Percentiles rank a stretch among this genome's conserved stretches.
phyloP scores from a whole-genome alignment of 2,113 vertebrate species.

The Neomonachus schauinslandi region DNA sequence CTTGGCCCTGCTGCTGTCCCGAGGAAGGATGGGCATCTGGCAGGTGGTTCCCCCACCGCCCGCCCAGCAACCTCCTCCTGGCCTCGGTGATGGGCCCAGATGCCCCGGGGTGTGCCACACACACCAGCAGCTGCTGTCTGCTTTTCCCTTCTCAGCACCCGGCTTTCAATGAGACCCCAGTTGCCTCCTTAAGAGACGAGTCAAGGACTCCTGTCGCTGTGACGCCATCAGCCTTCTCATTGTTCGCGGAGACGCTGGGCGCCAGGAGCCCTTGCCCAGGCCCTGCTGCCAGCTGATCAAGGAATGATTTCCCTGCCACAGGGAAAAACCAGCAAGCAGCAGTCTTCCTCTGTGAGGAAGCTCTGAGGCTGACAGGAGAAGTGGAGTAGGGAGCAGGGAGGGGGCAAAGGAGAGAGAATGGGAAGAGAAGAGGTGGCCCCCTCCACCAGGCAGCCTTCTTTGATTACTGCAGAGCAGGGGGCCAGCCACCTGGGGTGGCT shows the following conservation, averaged over 20 bases:
- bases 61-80: not conserved
- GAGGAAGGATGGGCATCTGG: not conserved
- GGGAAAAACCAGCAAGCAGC: not conserved
- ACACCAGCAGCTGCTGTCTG: not conserved
- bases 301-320: not conserved
- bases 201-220: constrained; percentile 64
- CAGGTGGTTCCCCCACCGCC: not conserved
- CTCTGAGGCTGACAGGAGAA: not conserved
- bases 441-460: constrained; percentile 46
- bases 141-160: not conserved
- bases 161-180: not conserved
- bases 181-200: constrained; percentile 20
- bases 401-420: not conserved
- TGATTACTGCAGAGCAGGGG: not conserved
- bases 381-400: rapidly evolving
- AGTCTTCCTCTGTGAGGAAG: not conserved
- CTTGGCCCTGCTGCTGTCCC: not conserved
- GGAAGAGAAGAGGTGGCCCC: not conserved
- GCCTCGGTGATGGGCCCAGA: not conserved
- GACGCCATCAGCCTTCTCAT: not conserved
- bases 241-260: rapidly evolving
- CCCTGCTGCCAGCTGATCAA: constrained; percentile 50
- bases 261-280: not conserved
- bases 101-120: not conserved
- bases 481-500: not conserved